Conservation (phyloP, 2,888 invertebrate genomes). For the Ophonus ardosiacus region DNA sequence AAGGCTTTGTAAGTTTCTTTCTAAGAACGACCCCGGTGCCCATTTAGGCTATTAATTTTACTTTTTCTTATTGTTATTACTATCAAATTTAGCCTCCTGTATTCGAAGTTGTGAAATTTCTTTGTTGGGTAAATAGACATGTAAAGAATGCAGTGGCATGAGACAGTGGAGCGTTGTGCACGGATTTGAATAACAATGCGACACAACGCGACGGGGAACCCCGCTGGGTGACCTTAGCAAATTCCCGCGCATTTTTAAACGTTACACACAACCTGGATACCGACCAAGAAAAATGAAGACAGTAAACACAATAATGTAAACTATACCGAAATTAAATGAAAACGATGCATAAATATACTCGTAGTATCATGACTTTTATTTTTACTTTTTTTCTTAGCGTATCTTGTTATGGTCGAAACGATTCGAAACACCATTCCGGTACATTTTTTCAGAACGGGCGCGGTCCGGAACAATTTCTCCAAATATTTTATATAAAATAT, state of each 20-base stretch:
- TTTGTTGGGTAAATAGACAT: not conserved
- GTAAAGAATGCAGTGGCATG: not conserved
- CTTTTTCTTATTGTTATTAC: too few species aligned
- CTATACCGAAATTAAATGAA: not conserved
- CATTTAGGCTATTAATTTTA: too few species aligned
- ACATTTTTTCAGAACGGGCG: too few species aligned
- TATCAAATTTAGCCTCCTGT: too few species aligned
- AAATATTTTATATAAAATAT: too few species aligned
- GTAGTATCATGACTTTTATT: too few species aligned
- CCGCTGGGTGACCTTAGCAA: conserved; percentile 49
- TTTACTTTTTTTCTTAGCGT: too few species aligned
- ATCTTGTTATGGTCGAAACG: too few species aligned
- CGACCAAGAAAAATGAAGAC: not conserved
- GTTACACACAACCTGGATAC: conserved; percentile 9
- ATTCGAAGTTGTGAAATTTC: not conserved
- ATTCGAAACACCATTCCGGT: too few species aligned
- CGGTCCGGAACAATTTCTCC: too few species aligned
- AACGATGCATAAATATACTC: not conserved
- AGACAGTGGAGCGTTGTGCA: not conserved
- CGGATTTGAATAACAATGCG: conserved; percentile 62
- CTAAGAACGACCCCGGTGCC: too few species aligned
- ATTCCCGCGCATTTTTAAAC: conserved; percentile 51
- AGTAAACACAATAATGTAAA: not conserved
- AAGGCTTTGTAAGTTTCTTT: too few species aligned
- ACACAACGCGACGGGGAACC: conserved; percentile 34